A percentile compares a stretch with the other conserved stretches of the same genome.
Evolutionary conservation across 2,113 vertebrate genomes (phyloP).

Genomic region (Sigmodon hispidus): DNA sequence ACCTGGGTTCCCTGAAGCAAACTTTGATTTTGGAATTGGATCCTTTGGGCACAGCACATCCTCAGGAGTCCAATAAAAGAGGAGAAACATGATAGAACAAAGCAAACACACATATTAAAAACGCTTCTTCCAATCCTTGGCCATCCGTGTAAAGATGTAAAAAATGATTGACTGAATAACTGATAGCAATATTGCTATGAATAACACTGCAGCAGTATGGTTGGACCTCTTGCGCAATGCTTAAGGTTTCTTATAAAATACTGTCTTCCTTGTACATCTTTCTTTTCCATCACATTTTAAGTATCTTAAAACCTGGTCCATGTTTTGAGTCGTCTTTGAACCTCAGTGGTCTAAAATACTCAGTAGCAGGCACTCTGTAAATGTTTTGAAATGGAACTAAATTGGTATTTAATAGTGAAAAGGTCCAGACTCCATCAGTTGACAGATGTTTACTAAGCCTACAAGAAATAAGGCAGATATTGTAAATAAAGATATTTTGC

Average conservation of each 20-base stretch:
- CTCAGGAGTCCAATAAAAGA: background rate
- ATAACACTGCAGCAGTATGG: background rate
- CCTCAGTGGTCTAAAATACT: background rate
- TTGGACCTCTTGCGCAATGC: background rate
- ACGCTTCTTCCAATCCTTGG: background rate
- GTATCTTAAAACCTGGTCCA: constrained; percentile 21
- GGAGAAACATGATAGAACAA: background rate
- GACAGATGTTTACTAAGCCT: constrained; percentile 62
- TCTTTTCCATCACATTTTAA: constrained; percentile 37
- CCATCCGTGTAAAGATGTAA: background rate
- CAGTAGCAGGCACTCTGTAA: constrained; percentile 61
- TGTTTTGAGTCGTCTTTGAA: constrained; percentile 58
- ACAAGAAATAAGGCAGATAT: constrained; percentile 32
- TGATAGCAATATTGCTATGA: background rate
- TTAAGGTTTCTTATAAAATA: constrained; percentile 23
- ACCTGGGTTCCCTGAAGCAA: background rate
- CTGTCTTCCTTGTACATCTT: background rate
- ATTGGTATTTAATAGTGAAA: constrained; percentile 56
- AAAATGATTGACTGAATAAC: constrained; percentile 12
- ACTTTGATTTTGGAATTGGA: constrained; percentile 34
- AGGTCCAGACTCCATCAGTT: constrained; percentile 27
- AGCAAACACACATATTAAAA: background rate
- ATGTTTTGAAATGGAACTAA: constrained; percentile 66
- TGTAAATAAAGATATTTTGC: constrained; percentile 18
- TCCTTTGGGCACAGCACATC: background rate